phyloP scores from a whole-genome alignment of 1,140 invertebrate genomes.

The Druon quercuslanigerum region DNA sequence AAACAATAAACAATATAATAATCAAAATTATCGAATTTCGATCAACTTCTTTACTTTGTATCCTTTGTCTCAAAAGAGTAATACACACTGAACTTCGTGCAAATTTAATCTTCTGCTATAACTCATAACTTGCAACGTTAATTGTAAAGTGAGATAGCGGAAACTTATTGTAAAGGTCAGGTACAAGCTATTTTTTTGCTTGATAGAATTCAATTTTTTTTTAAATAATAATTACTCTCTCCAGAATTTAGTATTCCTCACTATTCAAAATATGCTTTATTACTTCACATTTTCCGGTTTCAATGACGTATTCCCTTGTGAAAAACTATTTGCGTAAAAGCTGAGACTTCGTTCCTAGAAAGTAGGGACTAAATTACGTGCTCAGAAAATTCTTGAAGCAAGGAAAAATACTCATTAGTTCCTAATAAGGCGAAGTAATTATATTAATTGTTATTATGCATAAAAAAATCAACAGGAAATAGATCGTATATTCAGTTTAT shows the following conservation, averaged over 20 bases:
- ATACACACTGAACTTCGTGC: background rate
- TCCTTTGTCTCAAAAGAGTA: background rate
- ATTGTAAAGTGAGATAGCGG: conserved; percentile 27
- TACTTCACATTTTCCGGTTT: background rate
- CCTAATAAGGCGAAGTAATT: conserved; percentile 17
- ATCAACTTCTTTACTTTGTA: background rate
- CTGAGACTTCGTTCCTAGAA: background rate
- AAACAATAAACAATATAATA: background rate
- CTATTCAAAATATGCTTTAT: background rate
- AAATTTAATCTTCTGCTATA: conserved; percentile 13
- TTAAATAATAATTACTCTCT: too few relatives aligned
- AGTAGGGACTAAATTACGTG: background rate
- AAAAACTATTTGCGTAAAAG: background rate
- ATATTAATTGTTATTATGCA: background rate
- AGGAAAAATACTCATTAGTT: conserved; percentile 17
- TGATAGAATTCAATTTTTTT: background rate
- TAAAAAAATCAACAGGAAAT: conserved; percentile 22
- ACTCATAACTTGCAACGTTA: conserved; percentile 7
- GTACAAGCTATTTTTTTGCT: background rate
- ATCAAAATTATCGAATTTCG: background rate
- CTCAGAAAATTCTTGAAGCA: background rate
- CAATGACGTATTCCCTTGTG: background rate
- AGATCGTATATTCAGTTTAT: conserved; percentile 13
- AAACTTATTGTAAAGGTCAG: conserved; percentile 13
- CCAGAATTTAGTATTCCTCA: background rate